Evolutionary conservation across 2,113 vertebrate species (phyloP).

Genomic region (Clarias macrocephalus): DNA sequence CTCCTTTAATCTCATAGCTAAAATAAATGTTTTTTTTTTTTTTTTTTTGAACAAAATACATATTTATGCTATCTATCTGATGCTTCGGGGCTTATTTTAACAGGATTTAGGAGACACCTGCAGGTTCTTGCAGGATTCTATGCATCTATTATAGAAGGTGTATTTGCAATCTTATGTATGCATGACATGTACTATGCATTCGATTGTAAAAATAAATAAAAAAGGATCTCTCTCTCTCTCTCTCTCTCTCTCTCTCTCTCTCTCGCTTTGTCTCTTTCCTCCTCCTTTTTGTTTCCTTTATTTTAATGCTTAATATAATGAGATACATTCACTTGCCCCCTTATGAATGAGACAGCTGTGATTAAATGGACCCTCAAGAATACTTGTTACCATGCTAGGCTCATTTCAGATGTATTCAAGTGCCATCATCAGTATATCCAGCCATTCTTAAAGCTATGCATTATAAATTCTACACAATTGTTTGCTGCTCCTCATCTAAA

Average conservation of each 20-base stretch:
- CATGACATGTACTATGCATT: neutral
- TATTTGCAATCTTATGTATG: neutral
- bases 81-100: neutral
- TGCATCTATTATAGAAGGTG: neutral
- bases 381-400: slow-evolving; percentile 2
- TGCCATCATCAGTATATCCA: slow-evolving; percentile 4
- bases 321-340: slow-evolving; percentile 7
- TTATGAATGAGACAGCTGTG: slow-evolving; percentile 17
- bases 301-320: slow-evolving; percentile 17
- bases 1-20: neutral
- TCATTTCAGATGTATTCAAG: slow-evolving; percentile 16
- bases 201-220: neutral
- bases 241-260: neutral
- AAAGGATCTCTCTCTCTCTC: neutral
- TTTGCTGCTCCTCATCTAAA: neutral
- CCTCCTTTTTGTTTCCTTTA: neutral
- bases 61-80: too few species aligned
- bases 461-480: slow-evolving; percentile 15
- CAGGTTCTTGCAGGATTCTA: neutral
- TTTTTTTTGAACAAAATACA: neutral
- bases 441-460: neutral
- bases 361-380: slow-evolving; percentile 26
- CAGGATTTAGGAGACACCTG: neutral
- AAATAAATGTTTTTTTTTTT: neutral
- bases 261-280: neutral